A percentile compares a stretch with the other conserved stretches of the same genome.
Conservation (phyloP, 2,113 vertebrate species). For the Corythoichthys haematopterus region DNA sequence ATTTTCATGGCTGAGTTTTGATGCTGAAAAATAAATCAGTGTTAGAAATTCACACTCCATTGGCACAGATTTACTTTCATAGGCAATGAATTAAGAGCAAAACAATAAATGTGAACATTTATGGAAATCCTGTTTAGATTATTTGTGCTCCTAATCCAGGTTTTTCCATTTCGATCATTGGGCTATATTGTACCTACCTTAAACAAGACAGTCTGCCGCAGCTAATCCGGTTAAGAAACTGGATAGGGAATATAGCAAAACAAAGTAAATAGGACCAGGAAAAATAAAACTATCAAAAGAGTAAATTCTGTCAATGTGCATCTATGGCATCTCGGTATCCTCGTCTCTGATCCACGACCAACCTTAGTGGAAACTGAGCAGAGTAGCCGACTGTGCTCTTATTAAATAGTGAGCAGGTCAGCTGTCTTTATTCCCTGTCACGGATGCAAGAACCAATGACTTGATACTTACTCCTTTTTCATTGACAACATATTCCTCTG, state of each 20-base stretch:
- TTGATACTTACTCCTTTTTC: not conserved
- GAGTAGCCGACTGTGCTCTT: not conserved
- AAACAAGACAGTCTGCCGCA: constrained; percentile 18
- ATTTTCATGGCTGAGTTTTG: too few relatives aligned
- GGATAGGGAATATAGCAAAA: not conserved
- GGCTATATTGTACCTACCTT: constrained; percentile 7
- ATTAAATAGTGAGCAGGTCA: not conserved
- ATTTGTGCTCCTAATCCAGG: not conserved
- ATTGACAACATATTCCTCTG: not conserved
- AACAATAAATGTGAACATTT: not conserved
- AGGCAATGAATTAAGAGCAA: not conserved
- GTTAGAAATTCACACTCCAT: too few relatives aligned
- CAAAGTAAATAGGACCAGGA: not conserved
- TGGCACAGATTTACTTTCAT: too few relatives aligned
- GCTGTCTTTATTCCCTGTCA: not conserved
- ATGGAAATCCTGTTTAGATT: too few relatives aligned
- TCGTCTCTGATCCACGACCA: not conserved
- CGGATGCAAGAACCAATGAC: not conserved
- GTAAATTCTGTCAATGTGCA: constrained; percentile 6
- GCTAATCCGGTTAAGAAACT: constrained; percentile 1
- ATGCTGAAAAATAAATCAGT: too few relatives aligned
- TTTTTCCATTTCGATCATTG: not conserved
- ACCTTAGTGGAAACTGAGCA: constrained; percentile 11
- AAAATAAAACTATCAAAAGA: not conserved
- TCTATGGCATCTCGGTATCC: constrained; percentile 12